phyloP scores from a whole-genome alignment of 1,140 invertebrate species.

The Drosophila repletoides region DNA sequence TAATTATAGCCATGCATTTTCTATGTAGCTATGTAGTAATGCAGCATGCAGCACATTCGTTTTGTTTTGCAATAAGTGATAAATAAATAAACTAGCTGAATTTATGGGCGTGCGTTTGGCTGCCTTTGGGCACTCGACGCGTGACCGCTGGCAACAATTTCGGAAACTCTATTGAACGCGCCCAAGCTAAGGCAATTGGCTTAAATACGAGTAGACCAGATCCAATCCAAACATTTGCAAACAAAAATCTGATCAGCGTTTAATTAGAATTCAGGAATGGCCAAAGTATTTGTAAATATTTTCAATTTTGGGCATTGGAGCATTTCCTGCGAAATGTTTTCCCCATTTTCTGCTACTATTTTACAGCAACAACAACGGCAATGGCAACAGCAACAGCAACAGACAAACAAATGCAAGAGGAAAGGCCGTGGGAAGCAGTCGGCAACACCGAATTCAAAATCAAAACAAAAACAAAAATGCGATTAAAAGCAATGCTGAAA shows the following conservation, averaged over 20 bases:
- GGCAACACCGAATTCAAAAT: constrained; percentile 20
- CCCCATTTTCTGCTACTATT: no score
- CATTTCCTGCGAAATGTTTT: constrained; percentile 69
- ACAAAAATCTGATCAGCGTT: constrained; percentile 17
- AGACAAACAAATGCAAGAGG: constrained; percentile 33
- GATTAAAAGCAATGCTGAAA: constrained; percentile 33
- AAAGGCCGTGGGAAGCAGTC: constrained; percentile 51
- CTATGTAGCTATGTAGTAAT: constrained; percentile 27
- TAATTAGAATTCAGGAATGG: constrained; percentile 25
- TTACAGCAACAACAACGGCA: constrained; percentile 20
- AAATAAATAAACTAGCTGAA: constrained; percentile 65
- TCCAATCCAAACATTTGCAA: constrained; percentile 39
- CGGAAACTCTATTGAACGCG: constrained; percentile 19
- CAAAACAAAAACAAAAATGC: constrained; percentile 51
- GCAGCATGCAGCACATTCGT: constrained; percentile 21
- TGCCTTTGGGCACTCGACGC: constrained; percentile 50
- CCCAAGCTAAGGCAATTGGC: constrained; percentile 14
- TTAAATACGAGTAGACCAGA: constrained; percentile 17
- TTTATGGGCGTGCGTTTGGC: constrained; percentile 50
- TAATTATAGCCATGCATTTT: constrained; percentile 37
- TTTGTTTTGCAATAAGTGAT: constrained; percentile 18
- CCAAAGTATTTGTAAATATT: constrained; percentile 69
- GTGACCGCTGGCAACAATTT: constrained; percentile 48
- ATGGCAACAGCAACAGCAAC: background rate
- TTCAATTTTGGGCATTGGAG: constrained; percentile 47